Percentiles rank a stretch among this genome's conserved stretches.
phyloP scores from a whole-genome alignment of 2,888 invertebrate species.

The Choristoneura rosaceana region DNA sequence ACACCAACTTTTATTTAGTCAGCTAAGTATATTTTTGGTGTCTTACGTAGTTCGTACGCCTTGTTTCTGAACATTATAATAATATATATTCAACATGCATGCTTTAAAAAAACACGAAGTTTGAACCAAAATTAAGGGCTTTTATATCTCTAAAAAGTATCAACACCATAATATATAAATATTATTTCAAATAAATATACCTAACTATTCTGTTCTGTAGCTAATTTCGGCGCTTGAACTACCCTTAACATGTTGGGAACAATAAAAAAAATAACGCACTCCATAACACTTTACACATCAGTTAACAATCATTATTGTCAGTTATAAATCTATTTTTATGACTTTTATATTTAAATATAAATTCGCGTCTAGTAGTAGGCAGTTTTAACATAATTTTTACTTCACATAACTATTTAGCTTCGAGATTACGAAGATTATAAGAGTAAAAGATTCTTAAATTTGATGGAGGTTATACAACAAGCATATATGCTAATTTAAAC shows the following conservation, averaged over 20 bases:
- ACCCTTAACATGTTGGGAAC: constrained; percentile 66
- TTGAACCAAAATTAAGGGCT: constrained; percentile 1
- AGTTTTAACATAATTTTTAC: constrained; percentile 82
- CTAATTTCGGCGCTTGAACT: constrained; percentile 70
- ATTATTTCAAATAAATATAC: not conserved
- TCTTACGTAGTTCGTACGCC: constrained; percentile 76
- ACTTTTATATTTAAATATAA: constrained; percentile 83
- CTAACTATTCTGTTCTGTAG: not conserved
- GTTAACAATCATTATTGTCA: constrained; percentile 86
- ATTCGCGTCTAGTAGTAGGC: constrained; percentile 84
- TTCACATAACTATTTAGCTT: constrained; percentile 66
- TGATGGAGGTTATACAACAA: not conserved
- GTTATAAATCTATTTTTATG: constrained; percentile 85
- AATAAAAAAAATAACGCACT: constrained; percentile 74
- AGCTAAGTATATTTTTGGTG: constrained; percentile 75
- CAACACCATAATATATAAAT: constrained; percentile 6
- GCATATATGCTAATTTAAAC: too few species aligned
- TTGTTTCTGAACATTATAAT: constrained; percentile 50
- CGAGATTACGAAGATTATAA: constrained; percentile 58
- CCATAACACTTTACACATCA: constrained; percentile 84
- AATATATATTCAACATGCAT: constrained; percentile 7
- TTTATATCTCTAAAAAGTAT: constrained; percentile 8
- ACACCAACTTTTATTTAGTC: constrained; percentile 75
- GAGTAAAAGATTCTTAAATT: constrained; percentile 43
- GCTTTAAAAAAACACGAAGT: not conserved